Conservation (phyloP, 2,113 vertebrate species). For the Himantopus leucocephalus region DNA sequence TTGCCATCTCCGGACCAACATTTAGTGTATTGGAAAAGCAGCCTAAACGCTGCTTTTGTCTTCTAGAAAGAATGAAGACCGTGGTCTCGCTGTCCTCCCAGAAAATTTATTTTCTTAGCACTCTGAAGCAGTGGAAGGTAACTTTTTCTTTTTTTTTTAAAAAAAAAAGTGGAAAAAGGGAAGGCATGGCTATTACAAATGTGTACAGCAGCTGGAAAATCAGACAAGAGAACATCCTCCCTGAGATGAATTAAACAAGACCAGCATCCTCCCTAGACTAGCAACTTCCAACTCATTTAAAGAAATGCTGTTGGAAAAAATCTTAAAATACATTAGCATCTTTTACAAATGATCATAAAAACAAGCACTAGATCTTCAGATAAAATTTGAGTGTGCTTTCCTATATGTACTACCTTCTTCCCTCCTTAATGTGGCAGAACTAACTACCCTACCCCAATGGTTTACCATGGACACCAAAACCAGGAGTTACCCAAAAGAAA, state of each 20-base stretch:
- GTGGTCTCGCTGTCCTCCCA: background rate
- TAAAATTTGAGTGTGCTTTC: background rate
- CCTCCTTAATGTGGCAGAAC: background rate
- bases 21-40: background rate
- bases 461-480: background rate
- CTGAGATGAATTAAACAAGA: background rate
- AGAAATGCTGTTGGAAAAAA: background rate
- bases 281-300: background rate
- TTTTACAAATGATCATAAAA: background rate
- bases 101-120: background rate
- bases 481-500: background rate
- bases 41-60: background rate
- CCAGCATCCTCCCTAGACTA: background rate
- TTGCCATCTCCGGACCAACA: background rate
- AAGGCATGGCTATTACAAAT: background rate
- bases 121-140: background rate
- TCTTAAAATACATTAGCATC: background rate
- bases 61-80: background rate
- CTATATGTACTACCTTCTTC: background rate
- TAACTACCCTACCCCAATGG: background rate
- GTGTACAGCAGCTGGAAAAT: background rate
- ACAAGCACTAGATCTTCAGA: background rate
- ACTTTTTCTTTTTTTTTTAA: background rate
- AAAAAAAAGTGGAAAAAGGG: background rate
- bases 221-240: background rate